Evolutionary conservation across 2,113 vertebrate species (phyloP).

Genomic region (Canis aureus): DNA sequence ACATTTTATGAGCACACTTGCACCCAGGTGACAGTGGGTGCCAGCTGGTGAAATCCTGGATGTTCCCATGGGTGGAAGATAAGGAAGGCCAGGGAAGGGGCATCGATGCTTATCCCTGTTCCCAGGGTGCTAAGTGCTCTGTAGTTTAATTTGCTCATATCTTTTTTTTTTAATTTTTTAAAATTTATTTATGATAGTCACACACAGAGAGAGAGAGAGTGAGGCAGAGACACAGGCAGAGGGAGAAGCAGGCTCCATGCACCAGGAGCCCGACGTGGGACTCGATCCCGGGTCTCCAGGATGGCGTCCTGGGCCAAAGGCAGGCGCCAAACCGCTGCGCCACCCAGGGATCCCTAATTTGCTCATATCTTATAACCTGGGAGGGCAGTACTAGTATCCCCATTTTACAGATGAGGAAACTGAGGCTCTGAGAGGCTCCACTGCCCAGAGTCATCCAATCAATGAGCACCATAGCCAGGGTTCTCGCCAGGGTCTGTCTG

Average conservation of each 20-base stretch:
- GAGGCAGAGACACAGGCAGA: too few species aligned
- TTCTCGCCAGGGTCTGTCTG: neutral
- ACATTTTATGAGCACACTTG: neutral
- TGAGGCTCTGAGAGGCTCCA: neutral
- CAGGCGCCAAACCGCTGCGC: too few species aligned
- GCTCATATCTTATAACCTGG: neutral
- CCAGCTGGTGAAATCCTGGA: neutral
- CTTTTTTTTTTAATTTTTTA: neutral
- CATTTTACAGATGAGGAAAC: neutral
- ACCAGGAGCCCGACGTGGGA: too few species aligned
- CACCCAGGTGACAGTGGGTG: neutral
- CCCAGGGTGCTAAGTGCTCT: rapidly evolving
- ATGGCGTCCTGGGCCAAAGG: too few species aligned
- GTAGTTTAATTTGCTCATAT: neutral
- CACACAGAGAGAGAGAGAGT: too few species aligned
- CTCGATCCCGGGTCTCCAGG: too few species aligned
- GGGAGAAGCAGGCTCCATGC: too few species aligned
- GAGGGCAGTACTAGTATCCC: neutral
- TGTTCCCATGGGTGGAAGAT: rapidly evolving
- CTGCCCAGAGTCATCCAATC: neutral
- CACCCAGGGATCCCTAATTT: neutral
- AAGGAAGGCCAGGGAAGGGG: neutral
- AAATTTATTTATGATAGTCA: too few species aligned
- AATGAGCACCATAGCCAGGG: neutral
- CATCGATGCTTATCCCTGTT: too few species aligned